Conservation (phyloP, 2,113 vertebrate species). For the Neotoma lepida region DNA sequence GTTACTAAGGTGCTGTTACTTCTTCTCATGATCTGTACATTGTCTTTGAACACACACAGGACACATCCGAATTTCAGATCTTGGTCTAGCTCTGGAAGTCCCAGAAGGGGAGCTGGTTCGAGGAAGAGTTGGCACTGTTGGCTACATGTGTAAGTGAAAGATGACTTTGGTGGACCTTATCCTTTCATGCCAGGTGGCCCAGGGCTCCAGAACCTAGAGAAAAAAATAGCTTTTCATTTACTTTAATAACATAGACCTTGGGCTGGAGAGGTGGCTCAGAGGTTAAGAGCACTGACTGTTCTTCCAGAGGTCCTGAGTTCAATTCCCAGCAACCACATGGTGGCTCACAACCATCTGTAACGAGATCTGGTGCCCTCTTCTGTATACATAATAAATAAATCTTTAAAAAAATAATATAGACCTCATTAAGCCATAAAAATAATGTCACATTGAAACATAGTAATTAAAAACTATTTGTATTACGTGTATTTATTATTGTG, state of each 20-base stretch:
- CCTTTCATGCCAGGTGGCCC: not conserved
- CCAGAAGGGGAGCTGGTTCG: slow-evolving; percentile 91
- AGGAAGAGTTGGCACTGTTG: slow-evolving; percentile 93
- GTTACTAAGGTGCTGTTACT: not conserved
- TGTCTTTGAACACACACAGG: slow-evolving; percentile 84
- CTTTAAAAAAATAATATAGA: too few species aligned
- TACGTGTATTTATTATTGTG: not conserved
- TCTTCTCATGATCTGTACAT: slow-evolving; percentile 8
- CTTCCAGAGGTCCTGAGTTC: too few species aligned
- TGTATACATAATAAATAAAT: too few species aligned
- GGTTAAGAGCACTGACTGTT: too few species aligned
- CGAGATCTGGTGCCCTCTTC: too few species aligned
- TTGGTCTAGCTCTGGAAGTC: slow-evolving; percentile 93
- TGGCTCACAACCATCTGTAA: too few species aligned
- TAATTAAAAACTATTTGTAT: not conserved
- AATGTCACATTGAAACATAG: not conserved
- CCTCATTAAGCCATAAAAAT: not conserved
- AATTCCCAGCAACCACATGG: too few species aligned
- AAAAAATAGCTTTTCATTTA: not conserved
- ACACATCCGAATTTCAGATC: slow-evolving; percentile 95
- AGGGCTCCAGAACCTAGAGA: not conserved
- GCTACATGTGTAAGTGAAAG: slow-evolving; percentile 93
- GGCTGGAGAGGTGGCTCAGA: too few species aligned
- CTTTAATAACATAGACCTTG: too few species aligned
- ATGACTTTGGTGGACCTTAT: rapidly evolving